phyloP scores from a whole-genome alignment of 2,888 invertebrate species.

The Lasioglossum calceatum region DNA sequence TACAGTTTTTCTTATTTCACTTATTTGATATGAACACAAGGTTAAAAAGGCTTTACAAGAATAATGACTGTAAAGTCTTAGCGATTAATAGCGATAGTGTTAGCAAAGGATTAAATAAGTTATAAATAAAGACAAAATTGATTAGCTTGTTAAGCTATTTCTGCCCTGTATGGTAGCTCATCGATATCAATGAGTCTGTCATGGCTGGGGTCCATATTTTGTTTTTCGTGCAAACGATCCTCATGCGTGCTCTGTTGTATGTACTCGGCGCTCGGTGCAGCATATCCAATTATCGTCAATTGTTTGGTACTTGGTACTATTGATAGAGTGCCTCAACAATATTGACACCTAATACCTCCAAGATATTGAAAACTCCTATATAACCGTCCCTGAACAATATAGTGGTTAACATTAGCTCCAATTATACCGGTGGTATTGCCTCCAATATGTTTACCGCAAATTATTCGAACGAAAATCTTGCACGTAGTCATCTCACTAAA shows the following conservation, averaged over 20 bases:
- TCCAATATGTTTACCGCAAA: background rate
- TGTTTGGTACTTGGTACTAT: background rate
- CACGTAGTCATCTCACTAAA: background rate
- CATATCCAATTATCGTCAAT: constrained; percentile 2
- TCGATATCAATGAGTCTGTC: background rate
- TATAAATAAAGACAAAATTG: background rate
- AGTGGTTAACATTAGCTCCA: background rate
- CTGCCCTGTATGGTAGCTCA: background rate
- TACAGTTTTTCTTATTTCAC: background rate
- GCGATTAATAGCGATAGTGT: background rate
- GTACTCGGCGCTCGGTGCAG: background rate
- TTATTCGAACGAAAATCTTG: background rate
- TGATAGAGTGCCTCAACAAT: constrained; percentile 4
- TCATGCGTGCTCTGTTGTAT: background rate
- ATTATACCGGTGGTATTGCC: background rate
- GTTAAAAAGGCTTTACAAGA: background rate
- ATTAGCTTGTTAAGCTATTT: background rate
- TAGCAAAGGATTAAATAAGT: background rate
- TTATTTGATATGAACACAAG: background rate
- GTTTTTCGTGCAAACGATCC: background rate
- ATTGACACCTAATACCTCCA: constrained; percentile 1
- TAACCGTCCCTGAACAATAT: background rate
- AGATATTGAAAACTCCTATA: background rate
- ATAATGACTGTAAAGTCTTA: background rate
- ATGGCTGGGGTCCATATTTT: background rate